Percentiles rank a stretch among this genome's conserved stretches.
phyloP scores from a whole-genome alignment of 2,797 vertebrate genomes.

The Taeniopygia guttata region DNA sequence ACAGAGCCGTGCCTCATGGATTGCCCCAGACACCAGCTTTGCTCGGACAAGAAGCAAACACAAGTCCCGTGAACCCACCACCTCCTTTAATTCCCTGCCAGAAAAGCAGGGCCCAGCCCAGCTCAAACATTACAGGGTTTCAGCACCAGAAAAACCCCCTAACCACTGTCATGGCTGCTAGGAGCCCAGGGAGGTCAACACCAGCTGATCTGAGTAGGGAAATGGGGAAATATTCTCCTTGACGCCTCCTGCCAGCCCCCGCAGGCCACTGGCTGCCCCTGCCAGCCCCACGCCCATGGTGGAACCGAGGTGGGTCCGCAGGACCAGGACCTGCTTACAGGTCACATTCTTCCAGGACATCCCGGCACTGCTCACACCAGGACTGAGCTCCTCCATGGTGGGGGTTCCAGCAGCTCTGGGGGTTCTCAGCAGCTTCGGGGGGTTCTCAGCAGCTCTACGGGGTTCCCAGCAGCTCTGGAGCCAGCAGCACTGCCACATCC shows the following conservation, averaged over 20 bases:
- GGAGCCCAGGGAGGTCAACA: fast-evolving
- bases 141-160: not conserved
- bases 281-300: fast-evolving
- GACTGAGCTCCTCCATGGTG: not conserved
- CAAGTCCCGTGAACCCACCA: not conserved
- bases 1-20: fast-evolving
- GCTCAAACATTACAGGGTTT: not conserved
- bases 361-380: fast-evolving
- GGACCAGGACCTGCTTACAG: not conserved
- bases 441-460: not conserved
- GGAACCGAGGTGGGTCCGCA: fast-evolving
- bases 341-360: not conserved
- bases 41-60: not conserved
- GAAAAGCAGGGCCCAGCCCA: not conserved
- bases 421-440: not conserved
- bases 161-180: not conserved
- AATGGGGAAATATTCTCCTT: not conserved
- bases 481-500: not conserved
- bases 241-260: not conserved
- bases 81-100: slow-evolving; percentile 22
- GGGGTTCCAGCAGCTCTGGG: not conserved
- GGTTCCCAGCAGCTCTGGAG: not conserved
- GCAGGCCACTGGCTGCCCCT: fast-evolving
- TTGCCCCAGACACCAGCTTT: fast-evolving
- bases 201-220: fast-evolving